These are phyloP conservation scores for Genyomyrus donnyi DNA, from an alignment of 2,113 vertebrate genomes.

Conservation along the genomic window DNA sequence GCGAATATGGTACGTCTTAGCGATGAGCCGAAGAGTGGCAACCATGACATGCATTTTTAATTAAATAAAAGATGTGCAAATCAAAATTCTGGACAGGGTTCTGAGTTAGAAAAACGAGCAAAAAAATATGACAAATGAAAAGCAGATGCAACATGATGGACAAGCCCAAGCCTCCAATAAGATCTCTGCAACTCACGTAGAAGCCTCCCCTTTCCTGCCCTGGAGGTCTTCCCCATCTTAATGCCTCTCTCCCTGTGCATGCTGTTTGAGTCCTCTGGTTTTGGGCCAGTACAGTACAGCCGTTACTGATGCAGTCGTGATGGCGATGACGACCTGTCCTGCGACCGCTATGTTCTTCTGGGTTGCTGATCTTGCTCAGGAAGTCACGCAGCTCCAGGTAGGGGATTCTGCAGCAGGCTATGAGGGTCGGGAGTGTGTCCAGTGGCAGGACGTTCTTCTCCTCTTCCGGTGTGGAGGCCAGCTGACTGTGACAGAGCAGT, in stretches of 20 bases:
- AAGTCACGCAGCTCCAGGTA: neutral
- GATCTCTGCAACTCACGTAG: constrained; percentile 40
- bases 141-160: neutral
- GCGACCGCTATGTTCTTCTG: neutral
- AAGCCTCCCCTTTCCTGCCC: constrained; percentile 37
- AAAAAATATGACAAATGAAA: neutral
- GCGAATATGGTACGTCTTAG: neutral
- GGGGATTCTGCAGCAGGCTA: neutral
- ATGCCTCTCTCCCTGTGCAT: constrained; percentile 42
- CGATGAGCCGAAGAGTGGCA: neutral
- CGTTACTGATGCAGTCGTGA: neutral
- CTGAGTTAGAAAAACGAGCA: neutral
- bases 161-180: neutral
- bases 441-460: neutral
- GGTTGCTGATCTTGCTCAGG: neutral
- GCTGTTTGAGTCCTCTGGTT: neutral
- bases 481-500: neutral
- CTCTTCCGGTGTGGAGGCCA: neutral
- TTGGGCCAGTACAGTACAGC: neutral
- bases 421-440: neutral
- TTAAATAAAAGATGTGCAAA: neutral
- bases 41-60: neutral
- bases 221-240: constrained; percentile 38
- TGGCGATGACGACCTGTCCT: neutral
- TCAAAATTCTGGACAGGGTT: neutral